Conservation (phyloP, 2,797 vertebrate species). For the Cetoscarus ocellatus region DNA sequence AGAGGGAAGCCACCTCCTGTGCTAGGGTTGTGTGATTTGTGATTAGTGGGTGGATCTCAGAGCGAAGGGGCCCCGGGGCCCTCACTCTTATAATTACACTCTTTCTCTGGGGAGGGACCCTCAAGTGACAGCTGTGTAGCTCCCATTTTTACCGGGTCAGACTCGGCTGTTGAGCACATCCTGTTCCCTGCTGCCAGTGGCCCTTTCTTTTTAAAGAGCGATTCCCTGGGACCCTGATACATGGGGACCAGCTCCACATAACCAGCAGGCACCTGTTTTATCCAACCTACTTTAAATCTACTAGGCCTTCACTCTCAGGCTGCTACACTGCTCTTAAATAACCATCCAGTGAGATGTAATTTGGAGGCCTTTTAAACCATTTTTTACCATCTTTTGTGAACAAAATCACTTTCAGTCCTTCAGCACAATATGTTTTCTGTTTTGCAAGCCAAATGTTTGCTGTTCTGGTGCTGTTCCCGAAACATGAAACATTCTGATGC, state of each 20-base stretch:
- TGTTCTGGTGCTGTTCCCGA: constrained; percentile 58
- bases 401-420: constrained; percentile 6
- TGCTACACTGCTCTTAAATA: constrained; percentile 51
- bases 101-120: constrained; percentile 82
- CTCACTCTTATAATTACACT: constrained; percentile 85
- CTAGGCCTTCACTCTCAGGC: constrained; percentile 40
- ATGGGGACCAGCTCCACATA: constrained; percentile 81
- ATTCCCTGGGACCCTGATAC: constrained; percentile 78
- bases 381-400: constrained; percentile 1
- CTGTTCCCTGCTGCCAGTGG: constrained; percentile 75
- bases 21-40: constrained; percentile 78
- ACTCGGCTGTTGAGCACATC: constrained; percentile 77
- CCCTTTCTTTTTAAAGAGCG: constrained; percentile 82
- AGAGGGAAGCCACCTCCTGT: constrained; percentile 77
- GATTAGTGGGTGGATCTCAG: constrained; percentile 85
- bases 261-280: constrained; percentile 77
- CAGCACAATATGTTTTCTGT: constrained; percentile 39
- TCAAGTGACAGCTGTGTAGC: constrained; percentile 78
- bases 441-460: constrained; percentile 65
- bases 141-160: constrained; percentile 87
- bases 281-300: constrained; percentile 73
- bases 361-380: constrained; percentile 12
- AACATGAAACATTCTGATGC: constrained; percentile 52
- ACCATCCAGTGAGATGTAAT: constrained; percentile 33
- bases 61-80: constrained; percentile 80